Conservation (phyloP, 35 echinoderm and acorn worm species). For the Ophioderma brevispina region DNA sequence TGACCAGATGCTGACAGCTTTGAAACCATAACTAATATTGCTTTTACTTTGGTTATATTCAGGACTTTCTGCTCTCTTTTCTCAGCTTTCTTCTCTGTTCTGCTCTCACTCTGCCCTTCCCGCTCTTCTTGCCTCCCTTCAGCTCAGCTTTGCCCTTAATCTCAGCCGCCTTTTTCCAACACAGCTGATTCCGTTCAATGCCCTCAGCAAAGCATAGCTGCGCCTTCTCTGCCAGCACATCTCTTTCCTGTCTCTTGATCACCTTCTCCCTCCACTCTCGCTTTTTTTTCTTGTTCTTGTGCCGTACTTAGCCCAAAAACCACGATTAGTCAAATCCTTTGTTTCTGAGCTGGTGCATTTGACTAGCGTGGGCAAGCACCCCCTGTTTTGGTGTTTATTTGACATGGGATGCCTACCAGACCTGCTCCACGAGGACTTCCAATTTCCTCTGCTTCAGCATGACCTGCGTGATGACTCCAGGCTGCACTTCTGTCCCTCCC, state of each 20-base stretch:
- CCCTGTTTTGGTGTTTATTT: not conserved
- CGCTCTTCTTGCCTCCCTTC: not conserved
- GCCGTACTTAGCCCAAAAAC: not conserved
- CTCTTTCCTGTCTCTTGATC: not conserved
- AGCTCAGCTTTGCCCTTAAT: not conserved
- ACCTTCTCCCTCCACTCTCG: not conserved
- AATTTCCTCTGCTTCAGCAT: not conserved
- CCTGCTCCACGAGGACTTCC: not conserved
- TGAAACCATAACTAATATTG: not conserved
- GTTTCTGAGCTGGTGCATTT: not conserved
- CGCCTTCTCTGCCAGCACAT: not conserved
- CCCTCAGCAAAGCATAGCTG: not conserved
- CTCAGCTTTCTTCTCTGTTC: not conserved
- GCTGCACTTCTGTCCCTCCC: too few relatives aligned
- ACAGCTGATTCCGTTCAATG: not conserved
- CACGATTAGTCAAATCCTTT: not conserved
- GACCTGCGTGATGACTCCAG: not conserved
- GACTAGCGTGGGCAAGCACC: not conserved
- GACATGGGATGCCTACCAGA: not conserved
- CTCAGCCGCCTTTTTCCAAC: not conserved
- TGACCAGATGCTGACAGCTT: too few relatives aligned
- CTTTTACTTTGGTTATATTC: not conserved
- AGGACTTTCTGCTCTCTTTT: not conserved
- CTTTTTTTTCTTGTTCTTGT: not conserved
- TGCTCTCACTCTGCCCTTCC: not conserved